These are phyloP conservation scores for Parelbella ahira DNA, from an alignment of 2,888 invertebrate species.

Conservation along the genomic window DNA sequence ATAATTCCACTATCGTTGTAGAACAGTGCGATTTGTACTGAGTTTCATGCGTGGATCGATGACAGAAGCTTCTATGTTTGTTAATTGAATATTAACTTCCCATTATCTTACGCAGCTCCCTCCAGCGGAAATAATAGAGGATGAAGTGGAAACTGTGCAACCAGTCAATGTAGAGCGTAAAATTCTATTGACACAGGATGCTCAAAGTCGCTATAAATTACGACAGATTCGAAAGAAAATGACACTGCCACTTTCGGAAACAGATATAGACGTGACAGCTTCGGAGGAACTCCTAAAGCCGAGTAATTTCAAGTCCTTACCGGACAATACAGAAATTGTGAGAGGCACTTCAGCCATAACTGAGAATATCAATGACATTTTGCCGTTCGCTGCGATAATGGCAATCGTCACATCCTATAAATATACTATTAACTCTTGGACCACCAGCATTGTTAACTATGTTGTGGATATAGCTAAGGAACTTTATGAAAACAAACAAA, in stretches of 20 bases:
- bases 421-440: constrained; percentile 82
- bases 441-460: constrained; percentile 79
- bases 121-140: constrained; percentile 46
- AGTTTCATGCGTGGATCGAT: too few relatives aligned
- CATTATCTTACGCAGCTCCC: constrained; percentile 43
- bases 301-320: constrained; percentile 80
- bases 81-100: too few relatives aligned
- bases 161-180: constrained; percentile 53
- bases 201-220: constrained; percentile 53
- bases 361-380: constrained; percentile 50
- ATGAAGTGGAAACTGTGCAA: constrained; percentile 53
- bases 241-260: constrained; percentile 56
- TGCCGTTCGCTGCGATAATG: constrained; percentile 81
- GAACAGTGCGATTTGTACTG: too few relatives aligned
- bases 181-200: constrained; percentile 63
- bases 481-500: constrained; percentile 58
- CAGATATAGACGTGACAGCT: constrained; percentile 42
- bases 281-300: constrained; percentile 77
- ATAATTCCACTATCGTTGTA: too few relatives aligned
- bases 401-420: constrained; percentile 82
- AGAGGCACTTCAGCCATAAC: constrained; percentile 69
- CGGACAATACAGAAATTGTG: constrained; percentile 82
- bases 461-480: constrained; percentile 70
- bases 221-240: constrained; percentile 60
- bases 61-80: too few relatives aligned